Base-by-base conservation (phyloP, 2,888 invertebrate genomes). In the Habroteleia sp. region DNA sequence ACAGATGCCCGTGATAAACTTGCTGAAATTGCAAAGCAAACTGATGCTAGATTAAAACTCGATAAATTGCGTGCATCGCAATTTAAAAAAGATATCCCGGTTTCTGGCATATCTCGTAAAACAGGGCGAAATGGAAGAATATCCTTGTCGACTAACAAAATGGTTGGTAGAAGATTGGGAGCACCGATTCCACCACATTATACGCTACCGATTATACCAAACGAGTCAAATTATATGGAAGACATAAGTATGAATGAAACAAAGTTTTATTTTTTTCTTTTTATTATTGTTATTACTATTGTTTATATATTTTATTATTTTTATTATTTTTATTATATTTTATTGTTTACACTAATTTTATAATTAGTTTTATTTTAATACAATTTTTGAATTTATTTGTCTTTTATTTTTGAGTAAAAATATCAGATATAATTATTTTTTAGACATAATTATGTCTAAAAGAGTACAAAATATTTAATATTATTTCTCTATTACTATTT, bases 1-100 rank as follows among this genome's bases (percentile, higher is more conserved):
- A 91, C 91, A 0, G 96, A 96, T 90, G 96, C 96, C 0, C 90
- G 96, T 69, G 96, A 96, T 79, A 94, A 94, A 81, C 89, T 96
- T 50, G 92, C 93, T 1, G 93, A 94, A 88, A 92, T 94, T 79
- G 94, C 94, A 0, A 93, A 94, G 83, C 91, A 92, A 56, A 91
- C 89, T 5, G 96, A 95, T 90, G 95, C 95, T 3, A 91, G 95
- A 37, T 89, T 92, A 46, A 93, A 94, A 85, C 87, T 96, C 46
- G 91, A 93, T 58, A 92, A 93, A 83, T 89, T 94, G 42, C 89
- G 93, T 74, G 90, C 90, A 3, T 74, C 80, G 31, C 81, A 87
- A 44, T 63, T 85, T 63, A 81, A 84, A 77, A 80, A 89, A 83
- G 89, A 89, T 56, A 69, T 85, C 0, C 89, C 90, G 13, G 85